Evolutionary conservation across 2,113 vertebrate species (phyloP).

Genomic region (Propithecus coquereli): DNA sequence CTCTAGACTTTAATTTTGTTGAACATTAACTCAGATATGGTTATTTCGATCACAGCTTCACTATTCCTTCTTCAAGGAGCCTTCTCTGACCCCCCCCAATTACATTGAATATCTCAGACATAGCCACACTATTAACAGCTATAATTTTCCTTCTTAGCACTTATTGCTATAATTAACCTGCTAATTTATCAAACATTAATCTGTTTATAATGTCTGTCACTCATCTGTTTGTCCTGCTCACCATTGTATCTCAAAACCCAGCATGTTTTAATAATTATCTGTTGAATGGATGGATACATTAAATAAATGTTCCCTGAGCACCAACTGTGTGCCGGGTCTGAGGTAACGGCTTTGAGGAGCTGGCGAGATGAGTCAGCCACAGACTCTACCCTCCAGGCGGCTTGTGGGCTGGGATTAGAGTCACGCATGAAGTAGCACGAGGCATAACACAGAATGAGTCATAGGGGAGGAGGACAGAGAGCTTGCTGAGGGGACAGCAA

Average conservation of each 20-base stretch:
- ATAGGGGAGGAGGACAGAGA: background rate
- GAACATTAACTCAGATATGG: background rate
- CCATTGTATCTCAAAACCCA: background rate
- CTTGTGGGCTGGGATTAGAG: background rate
- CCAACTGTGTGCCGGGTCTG: rapidly evolving
- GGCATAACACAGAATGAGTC: too few relatives aligned
- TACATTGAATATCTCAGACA: background rate
- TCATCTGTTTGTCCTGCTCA: background rate
- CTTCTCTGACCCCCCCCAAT: background rate
- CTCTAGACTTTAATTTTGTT: background rate
- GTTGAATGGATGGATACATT: background rate
- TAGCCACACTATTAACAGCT: background rate
- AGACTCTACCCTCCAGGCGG: too few relatives aligned
- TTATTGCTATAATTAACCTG: background rate
- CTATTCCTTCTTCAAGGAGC: background rate
- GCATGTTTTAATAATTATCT: background rate
- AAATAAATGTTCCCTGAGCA: background rate
- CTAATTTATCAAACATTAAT: too few relatives aligned
- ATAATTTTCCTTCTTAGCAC: background rate
- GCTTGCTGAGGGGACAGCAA: rapidly evolving
- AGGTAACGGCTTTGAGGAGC: background rate
- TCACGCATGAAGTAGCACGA: rapidly evolving
- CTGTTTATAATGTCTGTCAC: background rate
- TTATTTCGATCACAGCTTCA: background rate
- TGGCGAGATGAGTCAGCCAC: background rate